A percentile compares a stretch with the other conserved stretches of the same genome.
Conservation (phyloP, 2,797 vertebrate genomes). For the Semaprochilodus insignis region DNA sequence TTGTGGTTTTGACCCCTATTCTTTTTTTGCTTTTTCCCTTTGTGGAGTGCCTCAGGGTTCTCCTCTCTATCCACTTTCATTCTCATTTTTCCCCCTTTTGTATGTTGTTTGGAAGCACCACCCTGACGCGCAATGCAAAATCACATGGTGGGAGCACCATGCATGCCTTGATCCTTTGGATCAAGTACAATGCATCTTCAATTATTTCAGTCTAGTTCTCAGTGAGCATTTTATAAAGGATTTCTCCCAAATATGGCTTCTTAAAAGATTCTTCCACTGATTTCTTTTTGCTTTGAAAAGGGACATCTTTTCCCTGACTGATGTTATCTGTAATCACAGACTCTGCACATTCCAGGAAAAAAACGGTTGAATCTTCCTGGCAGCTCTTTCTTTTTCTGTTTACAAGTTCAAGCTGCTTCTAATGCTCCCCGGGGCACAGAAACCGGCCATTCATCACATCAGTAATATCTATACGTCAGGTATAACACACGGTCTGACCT, state of each 20-base stretch:
- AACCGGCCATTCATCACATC: background rate
- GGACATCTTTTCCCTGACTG: background rate
- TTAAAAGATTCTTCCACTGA: background rate
- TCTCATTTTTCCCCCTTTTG: slow-evolving; percentile 41
- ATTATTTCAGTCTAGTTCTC: background rate
- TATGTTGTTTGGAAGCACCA: slow-evolving; percentile 55
- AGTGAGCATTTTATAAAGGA: background rate
- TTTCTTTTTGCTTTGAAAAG: background rate
- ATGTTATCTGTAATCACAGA: background rate
- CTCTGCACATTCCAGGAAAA: background rate
- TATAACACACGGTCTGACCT: background rate
- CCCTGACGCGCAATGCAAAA: slow-evolving; percentile 77
- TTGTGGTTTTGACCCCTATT: no score
- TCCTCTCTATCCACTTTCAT: slow-evolving; percentile 44
- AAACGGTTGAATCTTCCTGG: background rate
- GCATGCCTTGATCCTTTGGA: background rate
- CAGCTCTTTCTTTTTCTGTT: slow-evolving; percentile 2
- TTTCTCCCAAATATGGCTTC: background rate
- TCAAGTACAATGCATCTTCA: background rate
- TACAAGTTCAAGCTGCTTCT: background rate
- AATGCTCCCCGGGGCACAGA: background rate
- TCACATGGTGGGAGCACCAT: slow-evolving; percentile 26
- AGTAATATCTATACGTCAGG: background rate
- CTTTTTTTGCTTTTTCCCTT: no score
- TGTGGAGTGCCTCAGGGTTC: slow-evolving; percentile 8